These are phyloP conservation scores for Saccopteryx bilineata DNA, from an alignment of 2,113 vertebrate species.

Conservation along the genomic window DNA sequence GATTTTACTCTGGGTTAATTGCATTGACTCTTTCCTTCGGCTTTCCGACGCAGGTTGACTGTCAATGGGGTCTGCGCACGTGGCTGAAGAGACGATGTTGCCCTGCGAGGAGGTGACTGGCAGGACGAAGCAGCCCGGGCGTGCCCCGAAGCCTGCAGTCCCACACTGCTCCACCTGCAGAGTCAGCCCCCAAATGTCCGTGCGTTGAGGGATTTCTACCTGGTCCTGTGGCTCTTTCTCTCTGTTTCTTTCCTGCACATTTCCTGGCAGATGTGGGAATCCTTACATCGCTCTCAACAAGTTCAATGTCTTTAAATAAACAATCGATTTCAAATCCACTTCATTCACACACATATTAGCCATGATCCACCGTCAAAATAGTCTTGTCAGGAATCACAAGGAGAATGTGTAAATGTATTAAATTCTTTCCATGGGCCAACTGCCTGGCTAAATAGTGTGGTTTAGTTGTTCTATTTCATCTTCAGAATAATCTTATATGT, in stretches of 20 bases:
- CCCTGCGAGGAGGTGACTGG: fast-evolving
- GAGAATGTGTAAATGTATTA: background rate
- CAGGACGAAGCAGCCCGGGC: background rate
- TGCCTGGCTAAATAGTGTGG: background rate
- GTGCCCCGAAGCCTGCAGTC: fast-evolving
- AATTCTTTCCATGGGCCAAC: background rate
- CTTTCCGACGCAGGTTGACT: slow-evolving; percentile 61
- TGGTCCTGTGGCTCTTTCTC: background rate
- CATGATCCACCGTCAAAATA: background rate
- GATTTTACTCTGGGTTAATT: slow-evolving; percentile 73
- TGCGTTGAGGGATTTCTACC: background rate
- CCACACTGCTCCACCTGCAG: background rate
- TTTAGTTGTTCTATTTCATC: background rate
- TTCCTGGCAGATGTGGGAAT: background rate
- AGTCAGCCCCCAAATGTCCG: background rate
- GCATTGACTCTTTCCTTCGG: slow-evolving; percentile 72
- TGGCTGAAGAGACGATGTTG: background rate
- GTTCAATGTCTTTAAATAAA: background rate
- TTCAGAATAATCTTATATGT: background rate
- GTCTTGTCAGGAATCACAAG: background rate
- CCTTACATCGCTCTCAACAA: background rate
- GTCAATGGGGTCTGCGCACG: slow-evolving; percentile 7
- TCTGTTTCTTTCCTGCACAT: background rate
- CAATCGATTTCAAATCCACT: background rate
- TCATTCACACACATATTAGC: background rate